Evolutionary conservation across 2,888 invertebrate genomes (phyloP).

Genomic region (Corythucha ciliata): DNA sequence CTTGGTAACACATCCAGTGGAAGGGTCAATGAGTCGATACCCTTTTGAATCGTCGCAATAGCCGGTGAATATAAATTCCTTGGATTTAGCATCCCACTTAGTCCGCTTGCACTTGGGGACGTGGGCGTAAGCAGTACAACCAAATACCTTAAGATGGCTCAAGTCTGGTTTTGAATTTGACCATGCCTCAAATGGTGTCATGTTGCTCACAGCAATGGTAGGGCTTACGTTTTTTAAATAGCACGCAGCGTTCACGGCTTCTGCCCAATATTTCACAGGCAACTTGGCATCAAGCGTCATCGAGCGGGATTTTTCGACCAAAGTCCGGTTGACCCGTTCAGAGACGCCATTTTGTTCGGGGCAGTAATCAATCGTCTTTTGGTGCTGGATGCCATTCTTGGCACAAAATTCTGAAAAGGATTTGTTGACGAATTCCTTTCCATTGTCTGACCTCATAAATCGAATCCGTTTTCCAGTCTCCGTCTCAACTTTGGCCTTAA

Average conservation of each 20-base stretch:
- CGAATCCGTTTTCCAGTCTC: conserved; percentile 35
- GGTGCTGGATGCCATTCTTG: conserved; percentile 11
- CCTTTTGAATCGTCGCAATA: background rate
- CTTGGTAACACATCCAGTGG: too few relatives aligned
- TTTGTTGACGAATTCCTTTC: too few relatives aligned
- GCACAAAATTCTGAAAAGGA: conserved; percentile 1
- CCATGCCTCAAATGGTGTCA: too few relatives aligned
- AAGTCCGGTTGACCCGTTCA: conserved; percentile 13
- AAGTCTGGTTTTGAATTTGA: too few relatives aligned
- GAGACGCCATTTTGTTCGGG: too few relatives aligned
- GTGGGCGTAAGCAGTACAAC: background rate
- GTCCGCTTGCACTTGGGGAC: background rate
- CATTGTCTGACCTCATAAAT: conserved; percentile 33
- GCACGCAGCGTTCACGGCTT: too few relatives aligned
- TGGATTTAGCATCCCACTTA: background rate
- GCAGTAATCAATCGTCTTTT: conserved; percentile 12
- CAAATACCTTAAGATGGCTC: background rate
- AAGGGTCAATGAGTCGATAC: background rate
- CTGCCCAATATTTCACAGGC: conserved; percentile 27
- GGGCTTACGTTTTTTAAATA: conserved; percentile 19
- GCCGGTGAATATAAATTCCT: too few relatives aligned
- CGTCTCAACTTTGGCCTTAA: too few relatives aligned
- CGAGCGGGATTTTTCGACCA: conserved; percentile 34
- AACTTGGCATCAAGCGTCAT: conserved; percentile 35
- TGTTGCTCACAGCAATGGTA: conserved; percentile 3